Conservation (phyloP, 2,113 vertebrate genomes). For the Malurus melanocephalus region DNA sequence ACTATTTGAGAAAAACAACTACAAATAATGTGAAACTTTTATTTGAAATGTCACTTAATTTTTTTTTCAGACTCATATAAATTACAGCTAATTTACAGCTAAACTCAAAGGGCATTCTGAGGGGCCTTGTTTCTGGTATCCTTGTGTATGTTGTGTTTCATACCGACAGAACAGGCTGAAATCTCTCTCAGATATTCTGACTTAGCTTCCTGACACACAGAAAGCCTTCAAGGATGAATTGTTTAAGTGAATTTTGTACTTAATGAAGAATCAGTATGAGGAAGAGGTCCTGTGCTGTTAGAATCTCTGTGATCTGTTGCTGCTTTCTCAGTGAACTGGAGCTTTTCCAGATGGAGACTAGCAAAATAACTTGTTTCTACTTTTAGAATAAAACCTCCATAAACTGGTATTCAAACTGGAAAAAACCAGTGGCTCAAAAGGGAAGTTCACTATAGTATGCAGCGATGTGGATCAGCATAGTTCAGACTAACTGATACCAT, state of each 20-base stretch:
- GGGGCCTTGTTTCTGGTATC: not conserved
- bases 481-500: constrained; percentile 4
- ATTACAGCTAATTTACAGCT: not conserved
- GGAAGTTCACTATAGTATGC: not conserved
- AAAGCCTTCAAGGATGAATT: not conserved
- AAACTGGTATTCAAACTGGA: constrained; percentile 17
- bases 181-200: not conserved
- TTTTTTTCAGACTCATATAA: not conserved
- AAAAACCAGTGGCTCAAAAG: constrained; percentile 14
- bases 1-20: not conserved
- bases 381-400: constrained; percentile 20
- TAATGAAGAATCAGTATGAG: not conserved
- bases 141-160: not conserved
- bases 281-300: not conserved
- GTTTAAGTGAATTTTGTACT: not conserved
- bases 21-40: not conserved
- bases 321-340: not conserved
- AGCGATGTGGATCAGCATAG: constrained; percentile 12
- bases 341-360: not conserved
- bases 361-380: constrained; percentile 26
- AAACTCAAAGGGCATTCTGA: not conserved
- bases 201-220: not conserved
- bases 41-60: not conserved
- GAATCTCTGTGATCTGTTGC: not conserved
- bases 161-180: not conserved